Conservation (phyloP, 2,113 vertebrate species). For the Ciconia boyciana region DNA sequence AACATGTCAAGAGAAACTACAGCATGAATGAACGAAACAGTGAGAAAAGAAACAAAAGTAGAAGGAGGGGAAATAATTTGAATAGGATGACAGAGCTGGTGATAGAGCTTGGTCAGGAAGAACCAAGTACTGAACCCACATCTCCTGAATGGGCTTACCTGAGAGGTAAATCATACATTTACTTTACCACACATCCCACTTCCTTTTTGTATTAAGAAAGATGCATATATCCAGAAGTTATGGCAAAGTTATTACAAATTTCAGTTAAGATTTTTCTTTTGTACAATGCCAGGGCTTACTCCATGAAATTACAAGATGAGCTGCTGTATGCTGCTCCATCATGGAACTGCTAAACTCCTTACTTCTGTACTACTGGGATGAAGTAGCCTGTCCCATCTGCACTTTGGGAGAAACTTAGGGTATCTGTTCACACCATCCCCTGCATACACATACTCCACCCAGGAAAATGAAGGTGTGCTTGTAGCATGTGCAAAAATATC, state of each 20-base stretch:
- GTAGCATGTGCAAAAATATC: background rate
- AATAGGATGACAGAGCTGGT: background rate
- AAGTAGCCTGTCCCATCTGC: background rate
- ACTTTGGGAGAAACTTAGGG: background rate
- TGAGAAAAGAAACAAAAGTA: background rate
- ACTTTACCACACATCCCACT: background rate
- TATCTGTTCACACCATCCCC: background rate
- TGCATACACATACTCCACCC: background rate
- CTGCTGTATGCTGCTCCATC: background rate
- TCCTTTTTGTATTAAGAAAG: background rate
- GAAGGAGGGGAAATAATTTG: background rate
- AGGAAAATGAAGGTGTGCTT: background rate
- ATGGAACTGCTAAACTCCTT: background rate
- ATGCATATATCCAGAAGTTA: background rate
- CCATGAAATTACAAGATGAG: background rate
- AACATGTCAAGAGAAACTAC: background rate
- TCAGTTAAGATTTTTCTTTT: background rate
- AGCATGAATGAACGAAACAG: background rate
- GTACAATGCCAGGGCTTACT: background rate
- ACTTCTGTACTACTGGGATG: background rate
- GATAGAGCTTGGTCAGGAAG: background rate
- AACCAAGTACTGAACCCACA: background rate
- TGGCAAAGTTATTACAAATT: background rate
- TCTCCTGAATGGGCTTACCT: background rate
- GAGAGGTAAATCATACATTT: background rate